Conservation (phyloP, 2,113 vertebrate species). For the Lates calcarifer region DNA sequence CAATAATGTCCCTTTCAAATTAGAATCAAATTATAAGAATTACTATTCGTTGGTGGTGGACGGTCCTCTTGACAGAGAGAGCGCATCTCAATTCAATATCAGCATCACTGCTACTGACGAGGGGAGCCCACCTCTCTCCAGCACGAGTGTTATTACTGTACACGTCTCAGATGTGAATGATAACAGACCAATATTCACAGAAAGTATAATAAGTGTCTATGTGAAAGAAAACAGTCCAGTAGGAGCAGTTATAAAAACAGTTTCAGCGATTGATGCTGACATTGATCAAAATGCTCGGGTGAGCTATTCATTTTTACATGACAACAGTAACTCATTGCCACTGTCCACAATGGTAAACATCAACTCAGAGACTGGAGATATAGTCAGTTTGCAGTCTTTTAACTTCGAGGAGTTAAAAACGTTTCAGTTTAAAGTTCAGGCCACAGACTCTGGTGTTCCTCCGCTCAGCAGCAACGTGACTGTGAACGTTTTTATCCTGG, state of each 20-base stretch:
- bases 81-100: slow-evolving; percentile 82
- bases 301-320: slow-evolving; percentile 64
- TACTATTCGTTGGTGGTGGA: slow-evolving; percentile 87
- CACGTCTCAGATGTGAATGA: slow-evolving; percentile 89
- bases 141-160: slow-evolving; percentile 76
- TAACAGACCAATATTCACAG: slow-evolving; percentile 85
- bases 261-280: slow-evolving; percentile 74
- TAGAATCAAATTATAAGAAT: slow-evolving; percentile 77
- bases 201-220: slow-evolving; percentile 67
- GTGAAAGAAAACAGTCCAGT: slow-evolving; percentile 83
- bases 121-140: slow-evolving; percentile 84
- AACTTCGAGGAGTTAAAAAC: slow-evolving; percentile 71
- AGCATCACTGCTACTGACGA: slow-evolving; percentile 85
- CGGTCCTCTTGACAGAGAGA: slow-evolving; percentile 86
- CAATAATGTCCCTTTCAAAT: slow-evolving; percentile 78
- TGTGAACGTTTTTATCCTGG: slow-evolving; percentile 67
- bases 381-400: slow-evolving; percentile 70
- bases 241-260: slow-evolving; percentile 62
- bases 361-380: slow-evolving; percentile 72
- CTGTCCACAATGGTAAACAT: slow-evolving; percentile 68
- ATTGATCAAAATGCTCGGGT: slow-evolving; percentile 66
- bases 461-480: slow-evolving; percentile 70
- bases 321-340: slow-evolving; percentile 15
- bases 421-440: slow-evolving; percentile 69
- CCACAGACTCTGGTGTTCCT: slow-evolving; percentile 71